Conservation (phyloP, 1,140 invertebrate genomes). For the Metopolophium dirhodum region DNA sequence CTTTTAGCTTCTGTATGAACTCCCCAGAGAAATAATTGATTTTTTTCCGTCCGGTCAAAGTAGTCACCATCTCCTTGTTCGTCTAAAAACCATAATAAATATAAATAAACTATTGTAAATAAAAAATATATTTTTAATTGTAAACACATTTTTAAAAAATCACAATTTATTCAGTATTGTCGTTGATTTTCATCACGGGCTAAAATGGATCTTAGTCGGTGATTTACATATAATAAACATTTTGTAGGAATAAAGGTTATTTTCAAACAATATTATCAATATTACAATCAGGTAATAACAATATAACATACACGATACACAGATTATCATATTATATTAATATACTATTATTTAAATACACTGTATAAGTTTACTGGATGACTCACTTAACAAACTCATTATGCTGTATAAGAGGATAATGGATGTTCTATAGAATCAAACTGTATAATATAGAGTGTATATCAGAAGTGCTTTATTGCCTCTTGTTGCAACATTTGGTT, state of each 20-base stretch:
- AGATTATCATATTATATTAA: background rate
- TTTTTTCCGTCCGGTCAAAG: slow-evolving; percentile 43
- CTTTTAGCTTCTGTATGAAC: slow-evolving; percentile 33
- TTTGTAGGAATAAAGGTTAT: background rate
- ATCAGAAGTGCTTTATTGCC: background rate
- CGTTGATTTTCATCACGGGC: background rate
- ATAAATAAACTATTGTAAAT: background rate
- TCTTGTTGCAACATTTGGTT: background rate
- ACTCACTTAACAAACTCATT: background rate
- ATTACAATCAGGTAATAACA: too few species aligned
- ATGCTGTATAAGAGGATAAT: background rate
- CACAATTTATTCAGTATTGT: background rate
- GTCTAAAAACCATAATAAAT: slow-evolving; percentile 16
- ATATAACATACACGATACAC: background rate
- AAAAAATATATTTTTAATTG: background rate
- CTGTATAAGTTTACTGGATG: background rate
- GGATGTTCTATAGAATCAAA: background rate
- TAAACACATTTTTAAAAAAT: background rate
- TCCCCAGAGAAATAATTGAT: slow-evolving; percentile 49
- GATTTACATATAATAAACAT: background rate
- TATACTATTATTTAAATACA: background rate
- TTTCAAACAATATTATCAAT: background rate
- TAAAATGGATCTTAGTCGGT: background rate
- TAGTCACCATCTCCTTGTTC: slow-evolving; percentile 51
- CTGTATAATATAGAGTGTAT: background rate